phyloP scores from a whole-genome alignment of 2,888 invertebrate species.

The Drosophila rubida region DNA sequence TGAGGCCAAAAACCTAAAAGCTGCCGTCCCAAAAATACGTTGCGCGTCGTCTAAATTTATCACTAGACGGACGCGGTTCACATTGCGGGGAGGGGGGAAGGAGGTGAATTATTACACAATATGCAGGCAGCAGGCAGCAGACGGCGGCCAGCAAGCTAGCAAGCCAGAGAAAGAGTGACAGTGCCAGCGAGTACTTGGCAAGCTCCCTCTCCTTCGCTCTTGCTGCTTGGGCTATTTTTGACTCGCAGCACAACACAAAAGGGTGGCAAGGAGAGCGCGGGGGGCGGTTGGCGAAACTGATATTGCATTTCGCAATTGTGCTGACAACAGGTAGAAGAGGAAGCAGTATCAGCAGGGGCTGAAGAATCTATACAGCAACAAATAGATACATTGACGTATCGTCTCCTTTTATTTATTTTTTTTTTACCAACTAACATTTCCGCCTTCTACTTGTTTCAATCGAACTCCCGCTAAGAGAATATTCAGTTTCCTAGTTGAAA shows the following conservation, averaged over 20 bases:
- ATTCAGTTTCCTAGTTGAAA: no score
- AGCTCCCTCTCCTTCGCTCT: conserved; percentile 17
- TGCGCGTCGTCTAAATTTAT: conserved; percentile 59
- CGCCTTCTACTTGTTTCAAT: no score
- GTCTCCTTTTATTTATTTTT: no score
- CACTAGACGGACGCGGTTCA: conserved; percentile 44
- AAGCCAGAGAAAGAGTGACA: neutral
- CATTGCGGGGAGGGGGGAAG: neutral
- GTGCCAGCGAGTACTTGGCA: conserved; percentile 1
- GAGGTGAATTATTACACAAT: conserved; percentile 68
- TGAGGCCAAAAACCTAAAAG: conserved; percentile 40
- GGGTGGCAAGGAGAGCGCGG: neutral
- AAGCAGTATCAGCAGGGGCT: neutral
- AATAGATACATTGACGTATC: no score
- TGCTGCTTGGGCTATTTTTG: neutral
- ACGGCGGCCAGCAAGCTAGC: no score
- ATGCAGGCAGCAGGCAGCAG: conserved; percentile 39
- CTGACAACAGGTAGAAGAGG: conserved; percentile 1
- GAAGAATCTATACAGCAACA: neutral
- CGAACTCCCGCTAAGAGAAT: no score
- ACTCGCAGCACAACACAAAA: conserved; percentile 34
- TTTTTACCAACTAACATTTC: no score
- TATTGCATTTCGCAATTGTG: conserved; percentile 52
- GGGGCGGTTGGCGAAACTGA: conserved; percentile 24
- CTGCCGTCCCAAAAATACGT: conserved; percentile 37